These are phyloP conservation scores for Benitochromis conjunctus DNA, from an alignment of 2,113 vertebrate genomes.

Conservation along the genomic window DNA sequence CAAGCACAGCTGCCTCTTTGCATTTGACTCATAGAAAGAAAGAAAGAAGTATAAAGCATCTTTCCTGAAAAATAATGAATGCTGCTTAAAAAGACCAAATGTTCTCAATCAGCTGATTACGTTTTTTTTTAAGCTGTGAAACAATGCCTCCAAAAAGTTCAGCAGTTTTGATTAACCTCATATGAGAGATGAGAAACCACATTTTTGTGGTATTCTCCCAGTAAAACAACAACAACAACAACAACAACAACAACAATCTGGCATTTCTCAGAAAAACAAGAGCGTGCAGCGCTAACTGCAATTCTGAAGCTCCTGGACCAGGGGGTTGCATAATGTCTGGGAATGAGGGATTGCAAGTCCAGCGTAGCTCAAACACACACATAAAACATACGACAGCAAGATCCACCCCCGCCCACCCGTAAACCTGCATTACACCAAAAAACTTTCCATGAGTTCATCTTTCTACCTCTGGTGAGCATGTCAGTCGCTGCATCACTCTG, in stretches of 20 bases:
- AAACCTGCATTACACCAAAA: conserved; percentile 50
- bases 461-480: conserved; percentile 12
- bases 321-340: background rate
- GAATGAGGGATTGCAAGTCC: background rate
- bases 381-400: conserved; percentile 9
- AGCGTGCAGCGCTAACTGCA: background rate
- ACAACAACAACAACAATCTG: background rate
- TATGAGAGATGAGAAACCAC: background rate
- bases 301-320: background rate
- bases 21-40: background rate
- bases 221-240: background rate
- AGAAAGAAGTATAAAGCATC: background rate
- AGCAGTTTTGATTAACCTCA: background rate
- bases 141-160: background rate
- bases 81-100: background rate
- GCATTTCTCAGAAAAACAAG: background rate
- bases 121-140: background rate
- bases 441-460: conserved; percentile 69
- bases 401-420: conserved; percentile 21
- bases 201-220: background rate
- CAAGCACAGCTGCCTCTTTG: background rate
- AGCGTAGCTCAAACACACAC: background rate
- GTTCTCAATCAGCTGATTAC: background rate
- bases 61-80: background rate
- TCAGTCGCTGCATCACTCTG: conserved; percentile 38